These are phyloP conservation scores for Nycticebus coucang DNA, from an alignment of 2,113 vertebrate species.

Conservation along the genomic window DNA sequence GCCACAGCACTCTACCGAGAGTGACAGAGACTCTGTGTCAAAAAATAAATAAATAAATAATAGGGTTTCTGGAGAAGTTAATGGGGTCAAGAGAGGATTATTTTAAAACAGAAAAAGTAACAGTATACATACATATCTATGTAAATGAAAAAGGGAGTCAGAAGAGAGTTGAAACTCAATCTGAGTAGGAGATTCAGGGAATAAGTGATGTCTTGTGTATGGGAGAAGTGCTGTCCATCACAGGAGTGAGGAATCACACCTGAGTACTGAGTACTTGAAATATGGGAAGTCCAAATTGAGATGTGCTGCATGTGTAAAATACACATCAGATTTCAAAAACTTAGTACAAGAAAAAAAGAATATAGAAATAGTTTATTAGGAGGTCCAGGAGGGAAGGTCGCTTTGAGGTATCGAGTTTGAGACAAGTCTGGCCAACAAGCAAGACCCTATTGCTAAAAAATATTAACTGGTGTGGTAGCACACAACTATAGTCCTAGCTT, in stretches of 20 bases:
- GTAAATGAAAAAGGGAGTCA: not conserved
- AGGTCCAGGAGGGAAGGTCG: too few relatives aligned
- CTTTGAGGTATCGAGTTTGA: too few relatives aligned
- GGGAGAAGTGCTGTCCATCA: not conserved
- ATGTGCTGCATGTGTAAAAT: not conserved
- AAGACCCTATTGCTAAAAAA: too few relatives aligned
- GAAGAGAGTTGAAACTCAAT: not conserved
- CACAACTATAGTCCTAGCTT: too few relatives aligned
- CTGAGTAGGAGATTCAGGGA: not conserved
- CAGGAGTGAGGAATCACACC: fast-evolving
- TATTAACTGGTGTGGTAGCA: too few relatives aligned
- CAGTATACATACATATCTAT: too few relatives aligned
- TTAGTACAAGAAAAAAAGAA: not conserved
- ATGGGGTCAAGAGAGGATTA: not conserved
- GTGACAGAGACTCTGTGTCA: too few relatives aligned
- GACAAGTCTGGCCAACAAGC: too few relatives aligned
- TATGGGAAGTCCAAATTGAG: not conserved
- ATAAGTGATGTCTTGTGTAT: not conserved
- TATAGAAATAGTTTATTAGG: not conserved
- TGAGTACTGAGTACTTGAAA: not conserved
- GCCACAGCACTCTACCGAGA: too few relatives aligned
- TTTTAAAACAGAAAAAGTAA: not conserved
- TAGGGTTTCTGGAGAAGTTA: not conserved
- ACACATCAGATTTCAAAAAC: not conserved
- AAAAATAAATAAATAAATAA: not conserved